phyloP scores from a whole-genome alignment of 2,888 invertebrate genomes.

The Lymantria dispar region DNA sequence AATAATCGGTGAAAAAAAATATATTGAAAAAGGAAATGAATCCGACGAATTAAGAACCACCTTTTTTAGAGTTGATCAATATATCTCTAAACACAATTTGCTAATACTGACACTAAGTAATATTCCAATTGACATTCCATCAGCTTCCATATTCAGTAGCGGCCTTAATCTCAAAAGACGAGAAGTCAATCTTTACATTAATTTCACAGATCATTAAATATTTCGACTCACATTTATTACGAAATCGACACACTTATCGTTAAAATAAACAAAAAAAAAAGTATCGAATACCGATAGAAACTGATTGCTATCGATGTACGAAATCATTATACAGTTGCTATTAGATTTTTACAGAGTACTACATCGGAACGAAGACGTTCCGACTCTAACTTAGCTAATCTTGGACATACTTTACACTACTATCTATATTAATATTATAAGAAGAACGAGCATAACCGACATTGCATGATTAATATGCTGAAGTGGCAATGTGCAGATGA shows the following conservation, averaged over 20 bases:
- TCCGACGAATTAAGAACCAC: no score
- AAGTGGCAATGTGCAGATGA: no score
- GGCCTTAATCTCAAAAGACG: not conserved
- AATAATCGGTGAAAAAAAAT: no score
- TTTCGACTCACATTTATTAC: constrained; percentile 12
- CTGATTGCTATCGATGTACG: constrained; percentile 36
- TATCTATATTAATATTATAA: no score
- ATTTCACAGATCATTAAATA: constrained; percentile 26
- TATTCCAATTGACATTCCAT: not conserved
- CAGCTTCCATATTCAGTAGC: not conserved
- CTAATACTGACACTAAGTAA: not conserved
- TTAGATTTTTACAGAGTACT: not conserved
- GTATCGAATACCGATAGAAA: constrained; percentile 20
- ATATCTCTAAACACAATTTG: no score
- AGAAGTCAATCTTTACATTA: constrained; percentile 7
- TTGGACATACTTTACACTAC: no score
- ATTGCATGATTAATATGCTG: no score
- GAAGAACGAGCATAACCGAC: no score
- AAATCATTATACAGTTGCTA: constrained; percentile 29
- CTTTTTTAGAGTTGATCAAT: no score
- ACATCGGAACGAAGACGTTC: not conserved
- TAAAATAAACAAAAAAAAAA: constrained; percentile 24
- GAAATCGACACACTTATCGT: constrained; percentile 24
- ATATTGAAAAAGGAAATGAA: no score
- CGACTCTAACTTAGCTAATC: not conserved